Percentiles rank a stretch among this genome's conserved stretches.
These are phyloP conservation scores for Harpalus rufipes DNA, from an alignment of 2,888 invertebrate species.

Conservation along the genomic window DNA sequence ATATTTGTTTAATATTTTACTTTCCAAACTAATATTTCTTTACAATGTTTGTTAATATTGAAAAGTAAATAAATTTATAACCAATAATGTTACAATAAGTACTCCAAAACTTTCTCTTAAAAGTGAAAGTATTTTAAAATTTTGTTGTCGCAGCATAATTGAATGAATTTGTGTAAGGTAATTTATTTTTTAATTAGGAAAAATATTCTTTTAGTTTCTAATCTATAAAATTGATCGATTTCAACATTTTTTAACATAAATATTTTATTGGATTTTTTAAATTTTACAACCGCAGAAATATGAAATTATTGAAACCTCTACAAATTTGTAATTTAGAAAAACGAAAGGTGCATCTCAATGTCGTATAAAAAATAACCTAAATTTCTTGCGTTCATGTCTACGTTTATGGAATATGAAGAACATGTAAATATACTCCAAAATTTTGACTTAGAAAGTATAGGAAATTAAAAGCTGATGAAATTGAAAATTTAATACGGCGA, in stretches of 20 bases:
- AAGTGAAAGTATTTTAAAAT: constrained; percentile 60
- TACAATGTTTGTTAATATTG: neutral
- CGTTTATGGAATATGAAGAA: constrained; percentile 1
- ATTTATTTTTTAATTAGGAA: constrained; percentile 41
- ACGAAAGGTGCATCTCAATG: constrained; percentile 25
- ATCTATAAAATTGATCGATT: constrained; percentile 10
- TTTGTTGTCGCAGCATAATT: constrained; percentile 22
- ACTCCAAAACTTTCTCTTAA: constrained; percentile 54
- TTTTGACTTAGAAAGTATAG: constrained; percentile 36
- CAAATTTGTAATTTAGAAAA: constrained; percentile 2
- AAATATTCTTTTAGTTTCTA: constrained; percentile 29
- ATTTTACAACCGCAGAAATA: neutral
- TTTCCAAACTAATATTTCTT: no score
- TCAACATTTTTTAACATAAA: constrained; percentile 9
- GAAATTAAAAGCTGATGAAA: constrained; percentile 24
- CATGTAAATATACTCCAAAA: neutral
- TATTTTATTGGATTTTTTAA: neutral
- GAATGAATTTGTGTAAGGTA: constrained; percentile 11
- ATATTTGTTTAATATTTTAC: no score
- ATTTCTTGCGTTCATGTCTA: constrained; percentile 13
- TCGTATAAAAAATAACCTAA: constrained; percentile 24
- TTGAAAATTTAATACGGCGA: constrained; percentile 31
- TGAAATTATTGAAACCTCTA: constrained; percentile 13
- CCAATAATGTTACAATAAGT: constrained; percentile 33
- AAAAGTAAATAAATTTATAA: constrained; percentile 15